phyloP scores from a whole-genome alignment of 2,888 invertebrate genomes.

The Rapana venosa region DNA sequence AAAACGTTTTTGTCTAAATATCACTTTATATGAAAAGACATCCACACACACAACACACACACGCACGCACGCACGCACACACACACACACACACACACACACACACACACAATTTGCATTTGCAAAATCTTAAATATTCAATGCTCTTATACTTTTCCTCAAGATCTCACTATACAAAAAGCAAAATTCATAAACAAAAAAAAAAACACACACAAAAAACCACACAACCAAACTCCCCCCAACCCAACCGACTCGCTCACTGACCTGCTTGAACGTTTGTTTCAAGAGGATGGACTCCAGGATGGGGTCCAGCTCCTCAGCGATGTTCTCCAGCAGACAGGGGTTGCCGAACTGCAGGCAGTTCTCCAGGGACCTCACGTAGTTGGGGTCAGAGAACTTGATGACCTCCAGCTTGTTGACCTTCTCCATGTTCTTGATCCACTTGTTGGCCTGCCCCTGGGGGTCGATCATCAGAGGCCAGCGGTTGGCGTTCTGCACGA shows the following conservation, averaged over 20 bases:
- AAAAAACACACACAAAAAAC: too few relatives aligned
- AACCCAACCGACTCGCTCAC: background rate
- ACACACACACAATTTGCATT: too few relatives aligned
- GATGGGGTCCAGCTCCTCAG: slow-evolving; percentile 81
- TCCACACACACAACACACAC: too few relatives aligned
- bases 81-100: too few relatives aligned
- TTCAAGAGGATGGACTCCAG: slow-evolving; percentile 88
- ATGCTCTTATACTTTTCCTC: too few relatives aligned
- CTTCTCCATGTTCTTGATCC: slow-evolving; percentile 95
- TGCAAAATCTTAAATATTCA: too few relatives aligned
- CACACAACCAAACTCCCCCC: background rate
- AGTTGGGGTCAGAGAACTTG: slow-evolving; percentile 90
- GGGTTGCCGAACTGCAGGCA: slow-evolving; percentile 82
- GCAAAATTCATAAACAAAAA: too few relatives aligned
- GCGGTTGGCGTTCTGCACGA: slow-evolving; percentile 74
- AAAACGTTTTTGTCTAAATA: too few relatives aligned
- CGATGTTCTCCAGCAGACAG: slow-evolving; percentile 91
- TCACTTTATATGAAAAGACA: too few relatives aligned
- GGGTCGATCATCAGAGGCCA: slow-evolving; percentile 79
- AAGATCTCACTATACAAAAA: too few relatives aligned
- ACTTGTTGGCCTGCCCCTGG: slow-evolving; percentile 92
- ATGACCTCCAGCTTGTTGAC: slow-evolving; percentile 88
- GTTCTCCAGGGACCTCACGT: slow-evolving; percentile 87
- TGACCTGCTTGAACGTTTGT: slow-evolving; percentile 88
- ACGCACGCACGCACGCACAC: too few relatives aligned